A percentile compares a stretch with the other conserved stretches of the same genome.
Evolutionary conservation across 2,797 vertebrate genomes (phyloP).

Genomic region (Chelidonichthys spinosus): DNA sequence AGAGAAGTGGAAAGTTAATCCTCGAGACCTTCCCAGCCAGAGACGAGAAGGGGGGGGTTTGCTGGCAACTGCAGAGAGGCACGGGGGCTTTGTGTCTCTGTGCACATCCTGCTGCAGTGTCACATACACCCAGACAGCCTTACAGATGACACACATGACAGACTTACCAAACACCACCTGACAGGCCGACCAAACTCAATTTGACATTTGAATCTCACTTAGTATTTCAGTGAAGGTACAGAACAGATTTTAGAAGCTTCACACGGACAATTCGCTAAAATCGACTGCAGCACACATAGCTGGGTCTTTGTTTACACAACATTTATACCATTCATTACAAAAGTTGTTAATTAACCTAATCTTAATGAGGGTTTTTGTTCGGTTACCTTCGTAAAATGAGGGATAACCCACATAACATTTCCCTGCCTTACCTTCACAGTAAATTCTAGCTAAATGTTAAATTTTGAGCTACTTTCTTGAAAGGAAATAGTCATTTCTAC

Average conservation of each 20-base stretch:
- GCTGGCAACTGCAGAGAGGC: conserved; percentile 57
- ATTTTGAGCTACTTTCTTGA: not conserved
- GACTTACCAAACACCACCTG: conserved; percentile 12
- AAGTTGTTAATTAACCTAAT: no score
- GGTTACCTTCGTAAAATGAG: not conserved
- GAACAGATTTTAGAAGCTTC: not conserved
- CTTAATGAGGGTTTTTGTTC: no score
- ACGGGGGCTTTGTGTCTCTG: conserved; percentile 60
- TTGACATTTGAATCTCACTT: conserved; percentile 18
- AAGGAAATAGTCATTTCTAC: not conserved
- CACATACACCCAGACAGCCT: conserved; percentile 22
- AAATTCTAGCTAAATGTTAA: not conserved
- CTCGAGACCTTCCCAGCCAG: conserved; percentile 70
- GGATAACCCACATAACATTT: not conserved
- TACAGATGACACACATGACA: conserved; percentile 11
- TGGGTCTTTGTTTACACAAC: not conserved
- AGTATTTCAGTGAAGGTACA: conserved; percentile 3
- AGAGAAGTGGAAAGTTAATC: conserved; percentile 80
- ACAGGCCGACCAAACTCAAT: not conserved
- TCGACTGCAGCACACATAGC: not conserved
- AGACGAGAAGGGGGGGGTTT: conserved; percentile 32
- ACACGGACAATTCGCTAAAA: not conserved
- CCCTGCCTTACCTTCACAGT: not conserved
- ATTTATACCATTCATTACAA: not conserved
- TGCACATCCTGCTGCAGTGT: conserved; percentile 16